These are phyloP conservation scores for Ochlodes sylvanus DNA, from an alignment of 2,888 invertebrate species.

Conservation along the genomic window DNA sequence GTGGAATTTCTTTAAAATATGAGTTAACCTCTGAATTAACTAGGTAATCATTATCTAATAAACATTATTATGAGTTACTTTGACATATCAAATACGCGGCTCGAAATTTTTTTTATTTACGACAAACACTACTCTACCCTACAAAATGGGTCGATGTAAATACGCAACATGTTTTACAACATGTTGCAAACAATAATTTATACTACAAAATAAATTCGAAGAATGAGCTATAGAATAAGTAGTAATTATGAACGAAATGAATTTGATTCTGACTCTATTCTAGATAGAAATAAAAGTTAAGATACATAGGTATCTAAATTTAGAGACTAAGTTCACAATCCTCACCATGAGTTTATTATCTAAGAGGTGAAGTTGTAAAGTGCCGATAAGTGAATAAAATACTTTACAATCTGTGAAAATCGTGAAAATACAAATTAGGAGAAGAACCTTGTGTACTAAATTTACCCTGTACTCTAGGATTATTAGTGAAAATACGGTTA, in stretches of 20 bases:
- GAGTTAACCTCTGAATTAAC: constrained; percentile 76
- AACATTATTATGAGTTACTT: constrained; percentile 83
- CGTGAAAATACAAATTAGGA: constrained; percentile 77
- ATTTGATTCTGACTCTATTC: constrained; percentile 62
- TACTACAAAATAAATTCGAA: constrained; percentile 52
- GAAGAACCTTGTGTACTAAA: constrained; percentile 77
- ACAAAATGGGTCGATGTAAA: constrained; percentile 77
- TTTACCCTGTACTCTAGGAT: constrained; percentile 85
- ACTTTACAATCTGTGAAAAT: constrained; percentile 76
- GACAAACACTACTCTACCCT: constrained; percentile 77
- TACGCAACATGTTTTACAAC: constrained; percentile 52
- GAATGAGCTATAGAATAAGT: constrained; percentile 53
- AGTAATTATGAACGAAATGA: constrained; percentile 47
- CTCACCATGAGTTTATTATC: constrained; percentile 73
- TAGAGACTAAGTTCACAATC: constrained; percentile 74
- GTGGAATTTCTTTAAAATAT: constrained; percentile 72
- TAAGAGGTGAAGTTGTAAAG: constrained; percentile 69
- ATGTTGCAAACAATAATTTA: constrained; percentile 56
- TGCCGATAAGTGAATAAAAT: constrained; percentile 78
- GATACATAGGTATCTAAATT: constrained; percentile 66
- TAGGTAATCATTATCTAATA: constrained; percentile 79
- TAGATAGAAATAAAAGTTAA: constrained; percentile 65
- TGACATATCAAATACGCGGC: constrained; percentile 85
- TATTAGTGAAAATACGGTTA: constrained; percentile 74
- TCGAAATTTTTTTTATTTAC: constrained; percentile 78